A percentile compares a stretch with the other conserved stretches of the same genome.
phyloP scores from a whole-genome alignment of 2,797 vertebrate species.

The Falco concolor region DNA sequence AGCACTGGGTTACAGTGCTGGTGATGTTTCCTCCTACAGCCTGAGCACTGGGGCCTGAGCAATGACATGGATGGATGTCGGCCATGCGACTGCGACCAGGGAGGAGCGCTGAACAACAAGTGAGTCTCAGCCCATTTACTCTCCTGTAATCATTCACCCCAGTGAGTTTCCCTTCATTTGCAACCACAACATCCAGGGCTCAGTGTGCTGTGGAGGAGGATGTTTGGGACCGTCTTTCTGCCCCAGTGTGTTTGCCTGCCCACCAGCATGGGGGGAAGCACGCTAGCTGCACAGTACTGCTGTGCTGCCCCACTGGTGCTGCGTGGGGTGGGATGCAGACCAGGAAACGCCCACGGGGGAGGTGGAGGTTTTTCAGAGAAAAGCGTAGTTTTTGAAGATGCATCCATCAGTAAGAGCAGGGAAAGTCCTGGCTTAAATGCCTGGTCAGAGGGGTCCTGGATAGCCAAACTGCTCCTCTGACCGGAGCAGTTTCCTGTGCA shows the following conservation, averaged over 20 bases:
- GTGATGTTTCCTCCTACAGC: constrained; percentile 72
- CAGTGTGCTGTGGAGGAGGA: background rate
- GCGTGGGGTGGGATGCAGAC: background rate
- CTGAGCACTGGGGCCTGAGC: constrained; percentile 95
- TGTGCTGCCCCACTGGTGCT: background rate
- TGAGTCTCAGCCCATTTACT: constrained; percentile 66
- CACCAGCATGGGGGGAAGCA: fast-evolving
- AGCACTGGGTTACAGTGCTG: background rate
- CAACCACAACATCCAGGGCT: background rate
- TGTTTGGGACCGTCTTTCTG: background rate
- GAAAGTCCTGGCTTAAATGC: background rate
- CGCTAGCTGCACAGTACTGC: fast-evolving
- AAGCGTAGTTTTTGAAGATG: background rate
- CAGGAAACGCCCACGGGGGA: background rate
- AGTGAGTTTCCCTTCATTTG: background rate
- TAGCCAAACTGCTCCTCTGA: background rate
- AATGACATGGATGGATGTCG: constrained; percentile 95
- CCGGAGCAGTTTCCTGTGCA: background rate
- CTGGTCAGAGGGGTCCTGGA: background rate
- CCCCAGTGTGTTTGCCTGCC: background rate
- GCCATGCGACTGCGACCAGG: constrained; percentile 90
- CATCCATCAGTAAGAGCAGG: background rate
- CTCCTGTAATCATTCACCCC: background rate
- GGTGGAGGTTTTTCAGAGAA: background rate
- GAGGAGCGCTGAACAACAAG: constrained; percentile 89